phyloP scores from a whole-genome alignment of 2,888 invertebrate species.

The Melinopterus prodromus region DNA sequence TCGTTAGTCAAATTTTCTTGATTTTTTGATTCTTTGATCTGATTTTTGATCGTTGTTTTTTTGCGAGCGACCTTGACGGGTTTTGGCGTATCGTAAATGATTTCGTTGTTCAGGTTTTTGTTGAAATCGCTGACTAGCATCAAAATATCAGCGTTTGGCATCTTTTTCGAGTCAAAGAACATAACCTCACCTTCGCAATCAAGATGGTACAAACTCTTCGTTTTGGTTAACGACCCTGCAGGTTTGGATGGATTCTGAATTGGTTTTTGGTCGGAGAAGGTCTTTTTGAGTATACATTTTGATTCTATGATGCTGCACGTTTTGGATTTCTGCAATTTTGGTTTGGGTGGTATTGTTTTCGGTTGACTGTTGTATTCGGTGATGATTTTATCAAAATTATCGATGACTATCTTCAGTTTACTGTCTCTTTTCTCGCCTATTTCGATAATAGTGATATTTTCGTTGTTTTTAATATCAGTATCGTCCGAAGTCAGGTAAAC shows the following conservation, averaged over 20 bases:
- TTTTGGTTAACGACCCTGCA: slow-evolving; percentile 44
- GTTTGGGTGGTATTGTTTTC: slow-evolving; percentile 57
- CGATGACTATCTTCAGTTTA: slow-evolving; percentile 62
- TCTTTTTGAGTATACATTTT: slow-evolving; percentile 71
- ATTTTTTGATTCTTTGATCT: slow-evolving; percentile 7
- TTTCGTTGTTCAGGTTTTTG: neutral
- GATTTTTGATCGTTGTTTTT: slow-evolving; percentile 9
- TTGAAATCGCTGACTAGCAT: neutral
- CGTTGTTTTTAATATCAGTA: neutral
- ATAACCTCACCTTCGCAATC: slow-evolving; percentile 53
- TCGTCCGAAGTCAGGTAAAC: slow-evolving; percentile 8
- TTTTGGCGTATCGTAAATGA: neutral
- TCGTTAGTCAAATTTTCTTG: neutral
- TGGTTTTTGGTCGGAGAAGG: slow-evolving; percentile 9
- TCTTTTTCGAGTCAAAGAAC: neutral
- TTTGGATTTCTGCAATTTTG: slow-evolving; percentile 73
- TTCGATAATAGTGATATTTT: slow-evolving; percentile 58
- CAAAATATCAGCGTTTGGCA: slow-evolving; percentile 9
- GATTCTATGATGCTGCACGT: slow-evolving; percentile 77
- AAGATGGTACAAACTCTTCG: slow-evolving; percentile 68
- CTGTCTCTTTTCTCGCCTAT: slow-evolving; percentile 49
- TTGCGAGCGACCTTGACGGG: neutral
- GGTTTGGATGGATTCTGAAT: neutral
- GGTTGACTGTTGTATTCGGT: slow-evolving; percentile 58
- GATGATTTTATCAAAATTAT: slow-evolving; percentile 65